Evolutionary conservation across 2,797 vertebrate species (phyloP).

Genomic region (Centroberyx gerrardi): DNA sequence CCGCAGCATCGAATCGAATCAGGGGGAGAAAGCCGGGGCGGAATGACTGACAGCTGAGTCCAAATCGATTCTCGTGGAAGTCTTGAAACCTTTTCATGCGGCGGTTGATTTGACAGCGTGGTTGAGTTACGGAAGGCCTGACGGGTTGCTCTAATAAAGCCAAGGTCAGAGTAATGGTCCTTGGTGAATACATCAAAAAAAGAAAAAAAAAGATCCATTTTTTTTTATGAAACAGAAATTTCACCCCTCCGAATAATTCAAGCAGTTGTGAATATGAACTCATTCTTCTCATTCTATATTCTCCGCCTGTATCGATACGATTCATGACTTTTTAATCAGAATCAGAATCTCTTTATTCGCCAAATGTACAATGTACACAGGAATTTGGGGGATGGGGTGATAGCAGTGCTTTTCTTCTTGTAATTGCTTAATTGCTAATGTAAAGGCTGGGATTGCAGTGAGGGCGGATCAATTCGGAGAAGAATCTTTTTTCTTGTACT

Average conservation of each 20-base stretch:
- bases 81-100: conserved; percentile 61
- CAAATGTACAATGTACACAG: too few species aligned
- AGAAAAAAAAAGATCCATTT: too few species aligned
- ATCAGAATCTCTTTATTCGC: too few species aligned
- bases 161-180: conserved; percentile 33
- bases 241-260: background rate
- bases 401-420: too few species aligned
- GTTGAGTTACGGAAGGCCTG: conserved; percentile 27
- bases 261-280: background rate
- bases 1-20: conserved; percentile 32
- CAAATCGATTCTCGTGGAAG: conserved; percentile 58
- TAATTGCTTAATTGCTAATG: conserved; percentile 16
- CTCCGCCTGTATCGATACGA: too few species aligned
- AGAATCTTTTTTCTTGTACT: background rate
- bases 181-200: conserved; percentile 3
- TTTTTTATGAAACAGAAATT: background rate
- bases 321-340: conserved; percentile 14
- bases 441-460: background rate
- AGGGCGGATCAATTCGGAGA: conserved; percentile 13
- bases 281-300: background rate
- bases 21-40: background rate
- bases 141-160: conserved; percentile 27
- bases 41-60: conserved; percentile 64
- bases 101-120: conserved; percentile 56
- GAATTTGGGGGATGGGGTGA: too few species aligned